phyloP scores from a whole-genome alignment of 2,888 invertebrate species.

The Litoditis marina region DNA sequence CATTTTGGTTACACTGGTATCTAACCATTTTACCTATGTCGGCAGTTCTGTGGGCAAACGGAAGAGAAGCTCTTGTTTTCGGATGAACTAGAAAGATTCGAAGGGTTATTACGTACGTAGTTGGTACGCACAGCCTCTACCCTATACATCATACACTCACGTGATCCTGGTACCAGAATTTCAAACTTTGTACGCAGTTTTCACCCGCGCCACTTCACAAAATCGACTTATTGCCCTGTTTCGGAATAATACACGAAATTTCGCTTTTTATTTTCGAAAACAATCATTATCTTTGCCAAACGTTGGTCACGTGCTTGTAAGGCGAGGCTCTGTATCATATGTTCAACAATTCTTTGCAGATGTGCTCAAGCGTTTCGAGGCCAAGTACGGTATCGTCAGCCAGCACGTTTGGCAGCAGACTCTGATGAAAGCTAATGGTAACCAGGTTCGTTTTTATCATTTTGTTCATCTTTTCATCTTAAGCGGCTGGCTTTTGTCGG shows the following conservation, averaged over 20 bases:
- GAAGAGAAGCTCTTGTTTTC: too few relatives aligned
- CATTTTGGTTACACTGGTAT: too few relatives aligned
- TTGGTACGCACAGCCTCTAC: too few relatives aligned
- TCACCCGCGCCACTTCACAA: neutral
- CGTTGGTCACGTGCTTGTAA: neutral
- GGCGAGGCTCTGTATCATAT: neutral
- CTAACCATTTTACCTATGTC: too few relatives aligned
- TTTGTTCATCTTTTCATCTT: neutral
- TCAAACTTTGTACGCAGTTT: too few relatives aligned
- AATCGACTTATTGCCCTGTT: neutral
- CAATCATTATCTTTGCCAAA: neutral
- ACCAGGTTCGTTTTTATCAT: neutral
- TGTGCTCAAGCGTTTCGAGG: slow-evolving; percentile 28
- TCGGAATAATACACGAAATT: neutral
- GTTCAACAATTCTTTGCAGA: neutral
- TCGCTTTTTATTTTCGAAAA: neutral
- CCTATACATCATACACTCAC: too few relatives aligned
- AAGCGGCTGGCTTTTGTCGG: too few relatives aligned
- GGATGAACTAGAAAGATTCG: too few relatives aligned
- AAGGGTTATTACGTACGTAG: too few relatives aligned
- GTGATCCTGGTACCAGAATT: too few relatives aligned
- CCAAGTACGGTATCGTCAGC: slow-evolving; percentile 25
- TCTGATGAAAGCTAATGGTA: slow-evolving; percentile 17
- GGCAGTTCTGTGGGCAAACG: too few relatives aligned
- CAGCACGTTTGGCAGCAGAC: slow-evolving; percentile 28